A percentile compares a stretch with the other conserved stretches of the same genome.
phyloP scores from a whole-genome alignment of 1,140 invertebrate genomes.

The Leptestheria dahalacensis region DNA sequence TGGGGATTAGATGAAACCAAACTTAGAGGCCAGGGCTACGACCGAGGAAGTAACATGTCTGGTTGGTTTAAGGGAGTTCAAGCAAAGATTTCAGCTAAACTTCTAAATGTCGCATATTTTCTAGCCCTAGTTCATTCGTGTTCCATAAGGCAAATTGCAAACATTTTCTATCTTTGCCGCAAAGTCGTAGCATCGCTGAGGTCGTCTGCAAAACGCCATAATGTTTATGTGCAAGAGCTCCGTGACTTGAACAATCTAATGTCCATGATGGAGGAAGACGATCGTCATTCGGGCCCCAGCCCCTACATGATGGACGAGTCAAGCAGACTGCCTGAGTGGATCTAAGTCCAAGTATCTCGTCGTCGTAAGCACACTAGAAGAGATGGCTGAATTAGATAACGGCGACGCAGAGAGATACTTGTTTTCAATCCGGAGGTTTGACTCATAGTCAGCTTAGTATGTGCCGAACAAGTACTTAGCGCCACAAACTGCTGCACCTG shows the following conservation, averaged over 20 bases:
- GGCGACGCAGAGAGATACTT: neutral
- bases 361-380: neutral
- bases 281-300: neutral
- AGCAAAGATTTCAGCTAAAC: constrained; percentile 7
- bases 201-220: constrained; percentile 7
- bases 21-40: constrained; percentile 1
- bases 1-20: neutral
- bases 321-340: neutral
- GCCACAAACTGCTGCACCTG: neutral
- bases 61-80: constrained; percentile 6
- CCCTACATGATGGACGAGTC: constrained; percentile 2
- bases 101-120: neutral
- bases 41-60: constrained; percentile 7
- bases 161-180: constrained; percentile 5
- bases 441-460: neutral
- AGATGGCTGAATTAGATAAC: neutral
- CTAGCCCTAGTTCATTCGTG: constrained; percentile 5
- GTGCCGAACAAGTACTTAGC: neutral
- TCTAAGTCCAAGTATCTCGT: constrained; percentile 1
- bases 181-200: neutral
- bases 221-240: constrained; percentile 3
- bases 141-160: constrained; percentile 7
- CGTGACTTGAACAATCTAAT: neutral
- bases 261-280: neutral
- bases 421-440: neutral